These are phyloP conservation scores for Maniola jurtina DNA, from an alignment of 1,140 invertebrate genomes.

Conservation along the genomic window DNA sequence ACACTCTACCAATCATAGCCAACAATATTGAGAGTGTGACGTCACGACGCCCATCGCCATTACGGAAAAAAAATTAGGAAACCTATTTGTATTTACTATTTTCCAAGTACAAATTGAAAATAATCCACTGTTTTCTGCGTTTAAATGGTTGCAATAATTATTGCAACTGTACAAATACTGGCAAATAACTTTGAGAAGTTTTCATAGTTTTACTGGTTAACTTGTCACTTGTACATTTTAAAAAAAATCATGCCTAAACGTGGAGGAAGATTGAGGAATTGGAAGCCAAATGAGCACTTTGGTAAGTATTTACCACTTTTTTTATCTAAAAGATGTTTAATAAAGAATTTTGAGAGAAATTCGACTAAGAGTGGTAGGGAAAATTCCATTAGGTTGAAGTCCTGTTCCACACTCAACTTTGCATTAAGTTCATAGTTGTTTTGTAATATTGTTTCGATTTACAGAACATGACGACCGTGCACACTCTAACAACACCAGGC, in stretches of 20 bases:
- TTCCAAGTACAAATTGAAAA: too few species aligned
- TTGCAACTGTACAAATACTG: too few species aligned
- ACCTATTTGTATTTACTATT: too few species aligned
- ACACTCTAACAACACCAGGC: constrained; percentile 51
- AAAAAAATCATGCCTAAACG: constrained; percentile 68
- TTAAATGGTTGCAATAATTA: too few species aligned
- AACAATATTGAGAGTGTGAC: too few species aligned
- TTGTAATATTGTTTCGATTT: constrained; percentile 30
- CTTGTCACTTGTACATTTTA: constrained; percentile 4
- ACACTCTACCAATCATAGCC: too few species aligned
- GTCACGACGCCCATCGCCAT: too few species aligned
- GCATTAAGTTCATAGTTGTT: neutral
- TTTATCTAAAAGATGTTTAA: neutral
- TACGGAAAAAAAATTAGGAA: too few species aligned
- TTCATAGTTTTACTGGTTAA: neutral
- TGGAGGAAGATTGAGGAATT: constrained; percentile 60
- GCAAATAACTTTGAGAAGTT: too few species aligned
- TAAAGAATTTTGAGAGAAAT: neutral
- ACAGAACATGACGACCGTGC: constrained; percentile 75
- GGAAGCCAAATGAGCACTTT: constrained; percentile 63
- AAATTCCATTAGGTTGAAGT: neutral
- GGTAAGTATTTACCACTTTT: constrained; percentile 40
- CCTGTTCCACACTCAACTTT: neutral
- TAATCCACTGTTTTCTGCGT: too few species aligned
- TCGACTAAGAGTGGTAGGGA: too few species aligned